A percentile compares a stretch with the other conserved stretches of the same genome.
These are phyloP conservation scores for Drosophila hydei DNA, from an alignment of 1,140 invertebrate species.

Conservation along the genomic window DNA sequence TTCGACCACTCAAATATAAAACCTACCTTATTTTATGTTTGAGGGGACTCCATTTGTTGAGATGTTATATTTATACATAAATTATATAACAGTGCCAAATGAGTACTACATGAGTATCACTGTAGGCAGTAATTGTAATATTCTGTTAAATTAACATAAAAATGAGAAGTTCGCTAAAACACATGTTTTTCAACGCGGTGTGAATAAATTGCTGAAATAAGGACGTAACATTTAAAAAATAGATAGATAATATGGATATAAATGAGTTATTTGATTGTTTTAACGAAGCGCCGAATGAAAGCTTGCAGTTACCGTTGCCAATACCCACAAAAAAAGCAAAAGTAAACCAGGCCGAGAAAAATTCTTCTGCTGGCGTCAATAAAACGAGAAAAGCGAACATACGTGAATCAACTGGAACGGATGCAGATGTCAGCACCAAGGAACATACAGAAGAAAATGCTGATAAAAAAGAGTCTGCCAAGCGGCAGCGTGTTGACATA, in stretches of 20 bases:
- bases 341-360: neutral
- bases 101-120: too few species aligned
- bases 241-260: conserved; percentile 62
- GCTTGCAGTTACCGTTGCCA: conserved; percentile 15
- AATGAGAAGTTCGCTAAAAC: neutral
- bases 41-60: too few species aligned
- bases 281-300: conserved; percentile 54
- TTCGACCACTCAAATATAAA: too few species aligned
- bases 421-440: neutral
- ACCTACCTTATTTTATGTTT: too few species aligned
- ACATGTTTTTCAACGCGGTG: conserved; percentile 33
- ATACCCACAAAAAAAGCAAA: neutral
- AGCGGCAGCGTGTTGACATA: conserved; percentile 28
- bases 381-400: conserved; percentile 39
- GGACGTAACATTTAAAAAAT: neutral
- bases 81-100: neutral
- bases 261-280: conserved; percentile 81
- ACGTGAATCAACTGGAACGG: conserved; percentile 25
- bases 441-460: neutral
- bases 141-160: neutral
- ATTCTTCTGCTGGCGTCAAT: neutral
- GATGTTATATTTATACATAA: too few species aligned
- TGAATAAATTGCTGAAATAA: neutral
- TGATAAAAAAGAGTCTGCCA: conserved; percentile 8
- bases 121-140: neutral